Conservation (phyloP, 2,113 vertebrate genomes). For the Lota lota region DNA sequence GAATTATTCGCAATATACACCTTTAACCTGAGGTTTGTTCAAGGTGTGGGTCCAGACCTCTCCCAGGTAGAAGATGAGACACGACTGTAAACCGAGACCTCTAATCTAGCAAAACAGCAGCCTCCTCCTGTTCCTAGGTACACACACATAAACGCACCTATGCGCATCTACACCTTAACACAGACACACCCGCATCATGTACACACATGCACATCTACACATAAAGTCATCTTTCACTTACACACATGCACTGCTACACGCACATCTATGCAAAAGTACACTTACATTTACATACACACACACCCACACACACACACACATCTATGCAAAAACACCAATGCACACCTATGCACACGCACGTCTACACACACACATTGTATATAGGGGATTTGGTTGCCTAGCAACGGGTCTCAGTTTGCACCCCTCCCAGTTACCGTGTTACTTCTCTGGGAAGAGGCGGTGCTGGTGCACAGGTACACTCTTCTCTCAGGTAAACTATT, state of each 20-base stretch:
- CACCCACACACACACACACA: neutral
- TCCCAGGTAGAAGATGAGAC: too few species aligned
- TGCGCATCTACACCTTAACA: too few species aligned
- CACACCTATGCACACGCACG: neutral
- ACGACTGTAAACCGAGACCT: too few species aligned
- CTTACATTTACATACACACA: neutral
- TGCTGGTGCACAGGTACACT: slow-evolving; percentile 35
- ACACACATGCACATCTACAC: neutral
- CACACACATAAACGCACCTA: too few species aligned
- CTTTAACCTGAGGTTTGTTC: too few species aligned
- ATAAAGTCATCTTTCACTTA: neutral
- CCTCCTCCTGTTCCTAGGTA: too few species aligned
- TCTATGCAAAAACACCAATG: neutral
- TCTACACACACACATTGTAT: neutral
- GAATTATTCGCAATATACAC: too few species aligned
- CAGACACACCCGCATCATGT: neutral
- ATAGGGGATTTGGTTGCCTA: slow-evolving; percentile 56
- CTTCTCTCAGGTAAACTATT: slow-evolving; percentile 23
- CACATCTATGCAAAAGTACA: neutral
- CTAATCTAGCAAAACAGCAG: too few species aligned
- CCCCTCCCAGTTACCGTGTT: slow-evolving; percentile 46
- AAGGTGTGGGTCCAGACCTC: too few species aligned
- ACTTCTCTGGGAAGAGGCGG: slow-evolving; percentile 52
- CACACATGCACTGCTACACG: neutral
- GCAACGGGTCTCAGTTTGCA: slow-evolving; percentile 62